Evolutionary conservation across 2,113 vertebrate species (phyloP).

Genomic region (Perognathus longimembris): DNA sequence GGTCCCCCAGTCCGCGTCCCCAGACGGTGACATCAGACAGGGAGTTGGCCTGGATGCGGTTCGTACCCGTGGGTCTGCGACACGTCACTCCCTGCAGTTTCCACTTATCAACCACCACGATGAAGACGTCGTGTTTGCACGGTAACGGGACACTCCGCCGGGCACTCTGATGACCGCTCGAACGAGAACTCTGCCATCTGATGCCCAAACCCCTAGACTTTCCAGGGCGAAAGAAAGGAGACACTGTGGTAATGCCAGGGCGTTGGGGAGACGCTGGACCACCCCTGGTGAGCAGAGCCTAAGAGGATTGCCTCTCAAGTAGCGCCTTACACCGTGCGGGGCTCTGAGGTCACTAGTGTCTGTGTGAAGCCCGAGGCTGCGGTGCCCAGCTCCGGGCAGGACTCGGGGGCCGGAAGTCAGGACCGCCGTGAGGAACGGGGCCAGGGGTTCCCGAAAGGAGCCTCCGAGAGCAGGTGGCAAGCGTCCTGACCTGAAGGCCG

Average conservation of each 20-base stretch:
- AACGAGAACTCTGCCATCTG: neutral
- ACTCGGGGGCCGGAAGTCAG: neutral
- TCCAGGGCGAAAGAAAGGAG: neutral
- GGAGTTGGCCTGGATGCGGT: accelerated
- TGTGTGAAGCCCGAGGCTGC: neutral
- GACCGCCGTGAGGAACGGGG: accelerated
- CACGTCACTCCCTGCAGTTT: accelerated
- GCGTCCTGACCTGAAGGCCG: neutral
- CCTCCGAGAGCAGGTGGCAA: neutral
- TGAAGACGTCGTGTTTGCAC: neutral
- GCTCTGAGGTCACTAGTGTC: neutral
- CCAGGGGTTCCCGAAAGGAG: neutral
- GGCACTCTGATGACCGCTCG: neutral
- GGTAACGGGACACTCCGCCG: neutral
- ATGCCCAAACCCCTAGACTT: neutral
- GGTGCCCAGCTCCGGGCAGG: neutral
- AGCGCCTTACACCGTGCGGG: neutral
- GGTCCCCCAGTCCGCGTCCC: neutral
- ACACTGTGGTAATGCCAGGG: neutral
- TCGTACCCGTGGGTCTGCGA: accelerated
- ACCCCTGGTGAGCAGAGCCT: neutral
- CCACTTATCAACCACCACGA: accelerated
- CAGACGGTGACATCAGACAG: accelerated
- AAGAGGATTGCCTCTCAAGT: no score
- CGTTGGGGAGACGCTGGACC: neutral